phyloP scores from a whole-genome alignment of 2,113 vertebrate genomes.

The Symphodus melops region DNA sequence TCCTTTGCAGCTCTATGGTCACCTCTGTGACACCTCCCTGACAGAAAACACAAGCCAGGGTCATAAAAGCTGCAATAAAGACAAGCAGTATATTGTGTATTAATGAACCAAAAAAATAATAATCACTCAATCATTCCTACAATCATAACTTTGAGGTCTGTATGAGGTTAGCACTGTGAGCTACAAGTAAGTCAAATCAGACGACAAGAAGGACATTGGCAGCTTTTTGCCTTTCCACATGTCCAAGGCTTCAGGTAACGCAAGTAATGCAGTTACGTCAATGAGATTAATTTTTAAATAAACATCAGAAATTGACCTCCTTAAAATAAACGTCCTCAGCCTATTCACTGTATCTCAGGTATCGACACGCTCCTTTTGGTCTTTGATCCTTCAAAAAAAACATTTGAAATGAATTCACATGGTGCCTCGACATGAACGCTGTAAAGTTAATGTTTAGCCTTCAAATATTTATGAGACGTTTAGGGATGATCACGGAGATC shows the following conservation, averaged over 20 bases:
- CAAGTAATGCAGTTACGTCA: neutral
- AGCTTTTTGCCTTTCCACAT: slow-evolving; percentile 31
- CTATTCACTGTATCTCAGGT: slow-evolving; percentile 58
- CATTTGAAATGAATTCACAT: slow-evolving; percentile 40
- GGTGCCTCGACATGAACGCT: slow-evolving; percentile 67
- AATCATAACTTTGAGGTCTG: neutral
- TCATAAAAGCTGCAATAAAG: slow-evolving; percentile 11
- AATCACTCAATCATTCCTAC: slow-evolving; percentile 3
- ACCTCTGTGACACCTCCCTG: slow-evolving; percentile 14
- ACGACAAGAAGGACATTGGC: neutral
- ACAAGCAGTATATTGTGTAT: neutral
- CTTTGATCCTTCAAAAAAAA: slow-evolving; percentile 15
- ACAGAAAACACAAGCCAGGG: slow-evolving; percentile 4
- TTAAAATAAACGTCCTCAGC: slow-evolving; percentile 17
- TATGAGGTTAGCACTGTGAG: slow-evolving; percentile 28
- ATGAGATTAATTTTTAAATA: slow-evolving; percentile 10
- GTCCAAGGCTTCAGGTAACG: slow-evolving; percentile 21
- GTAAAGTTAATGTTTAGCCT: slow-evolving; percentile 42
- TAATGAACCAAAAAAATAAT: too few relatives aligned
- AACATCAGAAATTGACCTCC: neutral
- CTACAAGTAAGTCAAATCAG: neutral
- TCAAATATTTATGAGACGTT: slow-evolving; percentile 24
- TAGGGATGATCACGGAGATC: neutral
- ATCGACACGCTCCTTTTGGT: slow-evolving; percentile 18
- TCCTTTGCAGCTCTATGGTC: slow-evolving; percentile 25